Base-by-base conservation (phyloP, 1,140 invertebrate species). In the Cepaea nemoralis region DNA sequence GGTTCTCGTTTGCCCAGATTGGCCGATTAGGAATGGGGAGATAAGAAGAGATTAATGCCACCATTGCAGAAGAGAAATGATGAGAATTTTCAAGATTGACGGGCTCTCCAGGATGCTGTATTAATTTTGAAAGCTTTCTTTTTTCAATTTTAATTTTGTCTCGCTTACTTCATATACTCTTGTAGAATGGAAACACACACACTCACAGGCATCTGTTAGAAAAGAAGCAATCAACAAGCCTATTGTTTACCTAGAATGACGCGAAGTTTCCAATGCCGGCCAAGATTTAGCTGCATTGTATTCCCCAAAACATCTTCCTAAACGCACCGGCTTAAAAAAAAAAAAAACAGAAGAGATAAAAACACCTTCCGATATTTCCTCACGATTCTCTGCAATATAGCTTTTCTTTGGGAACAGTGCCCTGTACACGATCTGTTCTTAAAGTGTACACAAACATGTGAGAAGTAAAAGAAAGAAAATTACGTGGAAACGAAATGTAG, bases 11-110 rank as follows among this genome's bases (percentile, higher is more conserved):
- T 63, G 59, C 59, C n/a, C 59, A 31, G 59, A 63, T 31, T 63
- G 59, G 59, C n/a, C 59, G 59, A 63, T 63, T 63, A 63, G 33
- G 59, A 63, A 31, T 6, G n/a, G 59, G n/a, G 8, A 63, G 59
- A 63, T 63, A 63, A 63, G 59, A 63, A 19, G 59, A 63, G 59
- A 63, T 63, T 63, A 63, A 63, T 63, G 59, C 59, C 59, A 27
- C 27, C n/a, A 10, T n/a, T 8, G n/a, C 33, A 27, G 10, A 31
- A 27, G n/a, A 63, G 59, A 63, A 31, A 63, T 63, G 59, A 63
- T 63, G 59, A 63, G 59, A 63, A 63, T 31, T 63, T 16, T 63
- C n/a, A 31, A 31, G 3, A 27, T 16, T 63, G 59, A 5, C 59
- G 27, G 59, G 5, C 33, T 63, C 33, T 31, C 27, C n/a, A 31